These are phyloP conservation scores for Corapipo altera DNA, from an alignment of 2,113 vertebrate genomes.

Conservation along the genomic window DNA sequence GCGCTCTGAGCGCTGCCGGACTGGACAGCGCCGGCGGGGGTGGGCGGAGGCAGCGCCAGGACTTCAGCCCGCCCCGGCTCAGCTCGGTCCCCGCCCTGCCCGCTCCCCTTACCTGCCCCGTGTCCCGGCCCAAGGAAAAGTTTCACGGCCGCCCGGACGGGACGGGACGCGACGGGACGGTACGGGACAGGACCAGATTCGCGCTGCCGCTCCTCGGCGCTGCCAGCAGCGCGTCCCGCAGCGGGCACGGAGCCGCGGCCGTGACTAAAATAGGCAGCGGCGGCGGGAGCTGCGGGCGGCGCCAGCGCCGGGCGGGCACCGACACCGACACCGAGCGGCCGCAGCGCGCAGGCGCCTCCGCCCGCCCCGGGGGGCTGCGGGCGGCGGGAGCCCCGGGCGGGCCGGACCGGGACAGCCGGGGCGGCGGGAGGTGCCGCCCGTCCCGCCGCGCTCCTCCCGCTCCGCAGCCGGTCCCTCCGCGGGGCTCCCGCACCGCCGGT, in stretches of 20 bases:
- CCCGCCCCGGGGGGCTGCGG: no score
- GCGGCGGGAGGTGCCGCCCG: neutral
- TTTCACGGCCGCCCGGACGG: neutral
- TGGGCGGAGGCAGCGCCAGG: neutral
- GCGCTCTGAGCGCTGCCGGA: neutral
- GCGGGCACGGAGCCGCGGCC: neutral
- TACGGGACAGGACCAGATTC: no score
- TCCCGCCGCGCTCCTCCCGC: neutral
- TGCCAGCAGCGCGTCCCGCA: neutral
- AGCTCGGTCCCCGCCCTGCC: neutral
- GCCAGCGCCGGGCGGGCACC: neutral
- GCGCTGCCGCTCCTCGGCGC: neutral
- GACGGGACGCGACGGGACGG: neutral
- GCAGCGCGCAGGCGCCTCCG: no score
- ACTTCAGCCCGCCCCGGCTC: neutral
- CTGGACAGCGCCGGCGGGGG: neutral
- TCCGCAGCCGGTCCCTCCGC: neutral
- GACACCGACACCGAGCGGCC: no score
- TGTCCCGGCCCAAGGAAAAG: neutral
- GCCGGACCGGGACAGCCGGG: neutral
- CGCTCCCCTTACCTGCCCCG: neutral
- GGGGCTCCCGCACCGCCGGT: neutral
- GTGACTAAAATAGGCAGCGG: no score
- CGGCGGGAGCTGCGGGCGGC: neutral
- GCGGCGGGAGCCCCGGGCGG: neutral